These are phyloP conservation scores for Disparrhopalites patrizii DNA, from an alignment of 2,888 invertebrate species.

Conservation along the genomic window DNA sequence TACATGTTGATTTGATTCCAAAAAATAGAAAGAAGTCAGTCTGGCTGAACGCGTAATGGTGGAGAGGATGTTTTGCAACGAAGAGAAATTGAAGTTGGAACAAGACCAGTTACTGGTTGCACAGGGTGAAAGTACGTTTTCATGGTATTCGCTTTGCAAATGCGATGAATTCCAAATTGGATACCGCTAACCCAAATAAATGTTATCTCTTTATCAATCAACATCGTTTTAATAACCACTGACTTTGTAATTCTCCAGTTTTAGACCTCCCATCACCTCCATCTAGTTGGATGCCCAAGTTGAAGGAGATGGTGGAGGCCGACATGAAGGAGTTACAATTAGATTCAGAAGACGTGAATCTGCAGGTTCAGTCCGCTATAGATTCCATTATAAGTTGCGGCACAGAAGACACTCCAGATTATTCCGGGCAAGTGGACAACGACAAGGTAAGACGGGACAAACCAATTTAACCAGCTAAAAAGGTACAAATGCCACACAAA, in stretches of 20 bases:
- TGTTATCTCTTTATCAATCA: not conserved
- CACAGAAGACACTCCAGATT: conserved; percentile 30
- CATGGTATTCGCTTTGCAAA: not conserved
- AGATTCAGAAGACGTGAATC: conserved; percentile 44
- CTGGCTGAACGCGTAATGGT: conserved; percentile 48
- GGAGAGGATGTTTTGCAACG: conserved; percentile 47
- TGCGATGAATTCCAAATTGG: not conserved
- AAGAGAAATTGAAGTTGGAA: conserved; percentile 37
- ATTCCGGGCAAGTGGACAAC: conserved; percentile 36
- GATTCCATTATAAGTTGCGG: conserved; percentile 47
- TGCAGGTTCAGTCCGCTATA: conserved; percentile 48
- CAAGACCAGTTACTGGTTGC: conserved; percentile 32
- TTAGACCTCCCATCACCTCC: conserved; percentile 47
- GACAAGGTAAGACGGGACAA: conserved; percentile 36
- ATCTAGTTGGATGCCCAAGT: conserved; percentile 42
- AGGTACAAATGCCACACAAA: too few species aligned
- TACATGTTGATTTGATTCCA: not conserved
- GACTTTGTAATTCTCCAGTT: conserved; percentile 31
- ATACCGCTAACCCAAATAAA: not conserved
- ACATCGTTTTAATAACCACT: not conserved
- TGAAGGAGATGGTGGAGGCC: conserved; percentile 46
- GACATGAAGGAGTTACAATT: conserved; percentile 47
- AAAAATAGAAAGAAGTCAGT: conserved; percentile 45
- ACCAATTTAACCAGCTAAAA: not conserved
- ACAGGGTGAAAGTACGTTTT: conserved; percentile 44